A percentile compares a stretch with the other conserved stretches of the same genome.
Evolutionary conservation across 1,140 invertebrate species (phyloP).

Genomic region (Aphaenogaster ashmeadi): DNA sequence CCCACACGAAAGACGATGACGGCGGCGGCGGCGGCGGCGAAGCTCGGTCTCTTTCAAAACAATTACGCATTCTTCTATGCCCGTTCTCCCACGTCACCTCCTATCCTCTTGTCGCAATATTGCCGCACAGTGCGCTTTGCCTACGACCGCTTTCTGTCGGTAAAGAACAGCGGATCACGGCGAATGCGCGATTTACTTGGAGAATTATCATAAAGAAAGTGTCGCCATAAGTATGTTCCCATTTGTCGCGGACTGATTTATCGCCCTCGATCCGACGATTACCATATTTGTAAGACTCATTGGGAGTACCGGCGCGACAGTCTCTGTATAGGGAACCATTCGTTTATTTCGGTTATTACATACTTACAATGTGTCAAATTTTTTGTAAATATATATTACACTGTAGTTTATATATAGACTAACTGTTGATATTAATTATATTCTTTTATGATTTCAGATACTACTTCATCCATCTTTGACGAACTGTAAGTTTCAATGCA

Average conservation of each 20-base stretch:
- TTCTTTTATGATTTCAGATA: constrained; percentile 8
- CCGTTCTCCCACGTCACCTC: constrained; percentile 81
- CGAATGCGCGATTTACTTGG: constrained; percentile 36
- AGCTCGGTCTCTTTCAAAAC: constrained; percentile 82
- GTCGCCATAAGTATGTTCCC: constrained; percentile 38
- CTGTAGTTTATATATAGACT: neutral
- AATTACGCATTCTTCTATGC: constrained; percentile 83
- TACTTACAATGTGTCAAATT: neutral
- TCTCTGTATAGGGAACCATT: neutral
- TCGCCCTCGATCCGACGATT: constrained; percentile 26
- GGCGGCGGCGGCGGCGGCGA: constrained; percentile 25
- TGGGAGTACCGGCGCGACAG: neutral
- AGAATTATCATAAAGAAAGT: constrained; percentile 56
- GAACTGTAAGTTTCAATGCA: constrained; percentile 35
- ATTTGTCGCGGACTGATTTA: constrained; percentile 55
- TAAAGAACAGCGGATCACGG: constrained; percentile 27
- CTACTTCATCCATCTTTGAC: neutral
- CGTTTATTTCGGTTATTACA: neutral
- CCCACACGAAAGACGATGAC: constrained; percentile 78
- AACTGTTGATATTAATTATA: constrained; percentile 18
- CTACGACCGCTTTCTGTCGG: constrained; percentile 40
- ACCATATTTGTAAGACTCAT: constrained; percentile 43
- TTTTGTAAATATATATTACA: neutral
- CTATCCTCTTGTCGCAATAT: constrained; percentile 74
- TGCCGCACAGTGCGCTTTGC: constrained; percentile 23